phyloP scores from a whole-genome alignment of 2,888 invertebrate genomes.

The Drosophila lutescens region DNA sequence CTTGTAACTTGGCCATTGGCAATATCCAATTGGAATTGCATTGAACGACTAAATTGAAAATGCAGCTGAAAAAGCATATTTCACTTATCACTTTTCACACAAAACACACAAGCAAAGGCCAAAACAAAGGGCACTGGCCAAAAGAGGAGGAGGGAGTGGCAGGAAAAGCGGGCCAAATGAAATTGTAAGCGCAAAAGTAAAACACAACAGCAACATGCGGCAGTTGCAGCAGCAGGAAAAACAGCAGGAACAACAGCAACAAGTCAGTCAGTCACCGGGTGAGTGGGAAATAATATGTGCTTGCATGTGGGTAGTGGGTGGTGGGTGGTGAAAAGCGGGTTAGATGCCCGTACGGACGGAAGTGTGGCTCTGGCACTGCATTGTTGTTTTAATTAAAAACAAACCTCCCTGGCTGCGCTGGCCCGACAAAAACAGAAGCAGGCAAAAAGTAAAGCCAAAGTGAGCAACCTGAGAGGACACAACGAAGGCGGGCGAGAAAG shows the following conservation, averaged over 20 bases:
- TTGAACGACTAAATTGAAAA: constrained; percentile 78
- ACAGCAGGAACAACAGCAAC: constrained; percentile 43
- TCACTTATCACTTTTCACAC: constrained; percentile 79
- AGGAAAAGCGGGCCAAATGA: constrained; percentile 60
- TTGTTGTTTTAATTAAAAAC: constrained; percentile 79
- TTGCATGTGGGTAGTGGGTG: not conserved
- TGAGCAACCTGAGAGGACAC: constrained; percentile 50
- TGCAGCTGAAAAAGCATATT: constrained; percentile 76
- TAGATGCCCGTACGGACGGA: constrained; percentile 18
- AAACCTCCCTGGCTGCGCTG: constrained; percentile 58
- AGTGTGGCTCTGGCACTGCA: constrained; percentile 51
- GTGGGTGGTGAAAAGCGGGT: constrained; percentile 23
- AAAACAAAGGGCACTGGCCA: constrained; percentile 47
- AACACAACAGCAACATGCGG: constrained; percentile 49
- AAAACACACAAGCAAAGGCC: constrained; percentile 54
- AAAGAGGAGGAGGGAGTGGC: constrained; percentile 4
- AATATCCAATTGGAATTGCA: constrained; percentile 78
- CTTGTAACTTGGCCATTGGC: constrained; percentile 53
- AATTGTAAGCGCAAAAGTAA: constrained; percentile 71
- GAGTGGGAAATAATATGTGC: constrained; percentile 50
- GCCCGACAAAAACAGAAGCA: constrained; percentile 37
- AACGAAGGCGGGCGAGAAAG: constrained; percentile 34
- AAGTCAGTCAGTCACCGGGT: constrained; percentile 49
- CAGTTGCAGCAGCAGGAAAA: constrained; percentile 10
- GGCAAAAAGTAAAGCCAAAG: constrained; percentile 43